Evolutionary conservation across 2,797 vertebrate species (phyloP), one percentile per base, ranked within the genome.

Genomic region (Sebastes goodei): DNA sequence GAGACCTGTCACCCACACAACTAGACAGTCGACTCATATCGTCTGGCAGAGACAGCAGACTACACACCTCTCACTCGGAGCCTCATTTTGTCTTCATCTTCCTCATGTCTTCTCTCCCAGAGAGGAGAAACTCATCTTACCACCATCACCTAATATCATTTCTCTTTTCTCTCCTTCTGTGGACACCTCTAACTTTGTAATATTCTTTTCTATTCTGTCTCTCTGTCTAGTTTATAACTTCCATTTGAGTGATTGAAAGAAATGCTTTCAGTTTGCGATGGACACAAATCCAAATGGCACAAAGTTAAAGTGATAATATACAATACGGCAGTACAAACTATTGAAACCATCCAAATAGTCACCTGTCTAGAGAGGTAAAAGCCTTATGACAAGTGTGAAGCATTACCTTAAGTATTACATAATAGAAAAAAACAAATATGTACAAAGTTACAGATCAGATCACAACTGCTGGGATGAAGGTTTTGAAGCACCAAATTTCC

Each of bases 1-100:
- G 75, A 81, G 62, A 68, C 56, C 64, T 32, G 81, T 82, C 79
- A 69, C 57, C 61, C 71, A 69, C 64, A 67, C 63, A 76, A 7
- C 56, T 32, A 74, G 23, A 76, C 49, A 71, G 55, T 6, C 27
- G 21, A 23, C 57, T 76, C 27, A 6, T 61, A 11, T 73, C 21
- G 52, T 65, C 56, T 52, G 55, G 62, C 7, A 69, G 29, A 49
- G 64, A 70, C 46, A 33, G 68, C 46, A 72, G 66, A 76, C 46
- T 17, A 21, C 33, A 80, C 55, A 68, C 42, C 62, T 42, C 23
- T 76, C 29, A 3, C 46, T 70, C 56, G 7, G 66, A 76, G 59
- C 25, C 56, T 78, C 49, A 66, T 75, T 67, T 66, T 10, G 35
- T 78, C 71, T 76, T 62, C 30, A 5, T 81, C 30, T 8, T 66